A percentile compares a stretch with the other conserved stretches of the same genome.
These are phyloP conservation scores for Stenchaetothrips biformis DNA, from an alignment of 2,888 invertebrate species.

Conservation along the genomic window DNA sequence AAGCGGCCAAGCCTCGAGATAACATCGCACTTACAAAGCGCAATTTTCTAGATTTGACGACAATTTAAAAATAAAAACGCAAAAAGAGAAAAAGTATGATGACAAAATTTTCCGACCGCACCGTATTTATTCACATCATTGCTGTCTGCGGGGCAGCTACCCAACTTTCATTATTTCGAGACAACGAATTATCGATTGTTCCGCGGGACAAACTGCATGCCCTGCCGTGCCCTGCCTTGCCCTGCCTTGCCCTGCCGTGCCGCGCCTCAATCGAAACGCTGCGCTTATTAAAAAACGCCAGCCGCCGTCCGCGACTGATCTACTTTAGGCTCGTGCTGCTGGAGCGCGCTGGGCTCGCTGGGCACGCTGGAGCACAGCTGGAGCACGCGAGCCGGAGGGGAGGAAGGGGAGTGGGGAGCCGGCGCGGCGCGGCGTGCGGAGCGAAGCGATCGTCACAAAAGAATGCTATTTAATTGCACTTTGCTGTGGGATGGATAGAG, in stretches of 20 bases:
- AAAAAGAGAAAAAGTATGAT: no score
- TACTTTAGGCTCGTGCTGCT: background rate
- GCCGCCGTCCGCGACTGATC: conserved; percentile 1
- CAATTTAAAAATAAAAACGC: no score
- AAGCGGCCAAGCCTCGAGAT: no score
- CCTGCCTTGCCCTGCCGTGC: background rate
- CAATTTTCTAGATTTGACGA: no score
- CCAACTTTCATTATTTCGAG: no score
- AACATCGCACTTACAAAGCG: no score
- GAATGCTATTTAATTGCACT: conserved; percentile 22
- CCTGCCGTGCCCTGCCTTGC: no score
- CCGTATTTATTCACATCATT: no score
- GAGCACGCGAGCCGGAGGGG: background rate
- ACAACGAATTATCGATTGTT: no score
- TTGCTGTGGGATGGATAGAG: background rate
- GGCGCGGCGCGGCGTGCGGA: background rate
- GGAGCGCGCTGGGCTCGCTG: background rate
- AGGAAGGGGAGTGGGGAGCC: background rate
- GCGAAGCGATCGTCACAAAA: background rate
- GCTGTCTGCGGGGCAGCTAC: no score
- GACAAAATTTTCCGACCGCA: no score
- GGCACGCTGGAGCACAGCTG: background rate
- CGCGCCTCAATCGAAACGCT: background rate
- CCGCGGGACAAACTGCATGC: no score
- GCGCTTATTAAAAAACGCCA: conserved; percentile 12